Evolutionary conservation across 2,113 vertebrate species (phyloP), one percentile per base, ranked within the genome.

Genomic region (Melanocharis versteri): DNA sequence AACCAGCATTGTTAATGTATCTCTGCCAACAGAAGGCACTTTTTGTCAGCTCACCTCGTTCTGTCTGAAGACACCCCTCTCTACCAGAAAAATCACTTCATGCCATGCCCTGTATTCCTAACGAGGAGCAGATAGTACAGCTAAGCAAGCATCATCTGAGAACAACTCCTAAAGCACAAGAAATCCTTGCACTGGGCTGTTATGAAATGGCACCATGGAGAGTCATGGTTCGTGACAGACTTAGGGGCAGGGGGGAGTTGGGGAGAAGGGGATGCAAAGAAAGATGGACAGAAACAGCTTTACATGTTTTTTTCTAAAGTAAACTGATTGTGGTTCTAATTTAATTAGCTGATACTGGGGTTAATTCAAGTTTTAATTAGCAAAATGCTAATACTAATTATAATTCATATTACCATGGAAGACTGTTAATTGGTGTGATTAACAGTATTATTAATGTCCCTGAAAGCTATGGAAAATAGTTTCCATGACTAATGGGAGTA

Each of bases 311-410:
- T 78, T 79, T 35, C 60, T 48, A 18, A 64, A 91, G 62, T 87
- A 88, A 93, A 94, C 57, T 45, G 45, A 47, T 73, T 48, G 37
- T 5, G 4, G 28, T 86, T 96, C 79, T 94, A 93, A 97, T 95
- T 93, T 77, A 90, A 96, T 94, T 85, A 95, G 58, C 70, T 75
- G 66, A 87, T 95, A 60, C 48, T 85, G 90, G 48, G 58, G 77
- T 94, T 91, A 85, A 94, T 91, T 94, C 71, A 89, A 75, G 30
- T 73, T 92, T 96, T 93, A 96, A 95, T 95, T 96, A 94, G 64
- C 40, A 70, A 89, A 94, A 60, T 56, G 51, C 73, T 96, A 58
- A 54, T 53, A 39, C 78, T 94, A 92, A 94, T 93, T 95, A 66
- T 87, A 78, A 89, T 83, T 91, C 75, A 47, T 81, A 89, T 92